These are phyloP conservation scores for Bimastos eiseni DNA, from an alignment of 2,888 invertebrate genomes.

Conservation along the genomic window DNA sequence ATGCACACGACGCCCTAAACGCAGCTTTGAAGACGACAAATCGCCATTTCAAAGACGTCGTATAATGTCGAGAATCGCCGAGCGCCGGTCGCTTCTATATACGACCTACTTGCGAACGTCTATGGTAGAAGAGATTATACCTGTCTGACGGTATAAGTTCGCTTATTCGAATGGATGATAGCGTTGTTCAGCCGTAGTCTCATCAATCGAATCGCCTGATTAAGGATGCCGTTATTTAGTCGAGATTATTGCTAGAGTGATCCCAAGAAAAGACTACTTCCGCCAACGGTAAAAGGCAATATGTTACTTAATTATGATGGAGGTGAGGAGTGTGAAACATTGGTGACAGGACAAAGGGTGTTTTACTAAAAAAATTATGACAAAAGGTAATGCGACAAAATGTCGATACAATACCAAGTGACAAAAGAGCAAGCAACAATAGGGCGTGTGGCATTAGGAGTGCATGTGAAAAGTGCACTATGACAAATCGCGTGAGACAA, in stretches of 20 bases:
- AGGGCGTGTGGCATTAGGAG: too few species aligned
- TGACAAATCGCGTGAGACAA: too few species aligned
- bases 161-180: background rate
- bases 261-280: background rate
- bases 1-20: background rate
- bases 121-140: background rate
- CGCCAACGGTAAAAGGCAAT: background rate
- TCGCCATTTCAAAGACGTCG: background rate
- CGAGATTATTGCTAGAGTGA: constrained; percentile 4
- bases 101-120: background rate
- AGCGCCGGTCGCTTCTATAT: background rate
- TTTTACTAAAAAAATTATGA: too few species aligned
- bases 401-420: too few species aligned
- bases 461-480: too few species aligned
- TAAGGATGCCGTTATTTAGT: background rate
- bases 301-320: background rate
- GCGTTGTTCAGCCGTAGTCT: background rate
- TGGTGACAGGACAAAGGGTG: too few species aligned
- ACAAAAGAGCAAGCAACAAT: too few species aligned
- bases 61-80: background rate
- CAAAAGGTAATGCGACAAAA: too few species aligned
- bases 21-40: constrained; percentile 2
- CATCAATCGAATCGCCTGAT: background rate
- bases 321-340: background rate
- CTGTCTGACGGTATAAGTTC: background rate